Percentiles rank a stretch among this genome's conserved stretches.
phyloP scores from a whole-genome alignment of 37 sponge, comb jelly and placozoan species.

The Ianthella basta region DNA sequence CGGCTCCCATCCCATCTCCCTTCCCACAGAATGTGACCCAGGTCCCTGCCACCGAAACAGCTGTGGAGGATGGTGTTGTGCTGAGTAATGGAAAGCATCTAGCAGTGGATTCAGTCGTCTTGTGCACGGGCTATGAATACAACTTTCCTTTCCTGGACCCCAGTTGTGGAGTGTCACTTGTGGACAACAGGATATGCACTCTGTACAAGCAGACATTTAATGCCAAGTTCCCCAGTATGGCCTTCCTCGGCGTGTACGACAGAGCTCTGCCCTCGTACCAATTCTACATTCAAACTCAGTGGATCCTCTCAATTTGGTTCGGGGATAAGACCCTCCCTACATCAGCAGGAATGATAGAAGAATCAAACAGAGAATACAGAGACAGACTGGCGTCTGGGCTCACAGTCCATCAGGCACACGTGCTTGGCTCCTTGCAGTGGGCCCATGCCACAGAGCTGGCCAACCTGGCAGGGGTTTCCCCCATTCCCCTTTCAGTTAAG shows the following conservation, averaged over 20 bases:
- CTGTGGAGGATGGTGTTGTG: conserved; percentile 40
- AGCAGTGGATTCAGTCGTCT: conserved; percentile 48
- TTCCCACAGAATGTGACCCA: conserved; percentile 58
- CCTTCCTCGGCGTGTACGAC: conserved; percentile 59
- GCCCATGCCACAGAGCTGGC: conserved; percentile 38
- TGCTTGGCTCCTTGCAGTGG: conserved; percentile 60
- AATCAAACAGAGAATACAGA: conserved; percentile 38
- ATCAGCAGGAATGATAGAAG: conserved; percentile 56
- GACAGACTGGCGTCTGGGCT: conserved; percentile 42
- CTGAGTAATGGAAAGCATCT: conserved; percentile 39
- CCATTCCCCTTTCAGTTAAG: conserved; percentile 18
- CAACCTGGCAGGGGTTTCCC: conserved; percentile 24
- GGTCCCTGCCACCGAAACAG: conserved; percentile 18
- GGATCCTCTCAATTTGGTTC: conserved; percentile 52
- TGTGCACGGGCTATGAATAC: conserved; percentile 82
- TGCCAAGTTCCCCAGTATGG: conserved; percentile 62
- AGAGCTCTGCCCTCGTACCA: conserved; percentile 38
- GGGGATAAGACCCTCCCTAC: conserved; percentile 60
- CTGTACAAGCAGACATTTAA: conserved; percentile 85
- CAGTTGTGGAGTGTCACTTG: conserved; percentile 47
- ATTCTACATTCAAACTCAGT: conserved; percentile 55
- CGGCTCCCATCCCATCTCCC: neutral
- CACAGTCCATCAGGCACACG: conserved; percentile 44
- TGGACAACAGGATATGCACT: conserved; percentile 42
- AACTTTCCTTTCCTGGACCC: conserved; percentile 69